Conservation (phyloP, 2,113 vertebrate species). For the Aspidoscelis tigris region DNA sequence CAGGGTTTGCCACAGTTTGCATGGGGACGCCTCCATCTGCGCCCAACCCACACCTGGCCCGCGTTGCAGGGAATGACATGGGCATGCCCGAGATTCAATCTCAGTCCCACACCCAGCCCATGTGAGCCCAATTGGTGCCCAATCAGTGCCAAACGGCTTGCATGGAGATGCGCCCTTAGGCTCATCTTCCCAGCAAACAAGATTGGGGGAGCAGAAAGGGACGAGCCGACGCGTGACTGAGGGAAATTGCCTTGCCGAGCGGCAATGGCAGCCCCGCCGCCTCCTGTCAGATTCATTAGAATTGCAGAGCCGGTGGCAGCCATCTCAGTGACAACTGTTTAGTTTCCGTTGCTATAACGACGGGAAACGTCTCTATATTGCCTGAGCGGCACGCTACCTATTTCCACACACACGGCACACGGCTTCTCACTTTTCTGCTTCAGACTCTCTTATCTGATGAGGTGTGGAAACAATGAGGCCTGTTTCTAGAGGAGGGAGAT, state of each 20-base stretch:
- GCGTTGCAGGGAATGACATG: too few relatives aligned
- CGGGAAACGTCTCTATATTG: not conserved
- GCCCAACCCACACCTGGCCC: too few relatives aligned
- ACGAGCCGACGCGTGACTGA: fast-evolving
- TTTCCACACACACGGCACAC: not conserved
- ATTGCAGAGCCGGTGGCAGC: not conserved
- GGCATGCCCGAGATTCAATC: too few relatives aligned
- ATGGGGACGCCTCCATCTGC: too few relatives aligned
- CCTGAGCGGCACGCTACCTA: not conserved
- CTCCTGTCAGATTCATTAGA: fast-evolving
- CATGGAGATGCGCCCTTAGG: too few relatives aligned
- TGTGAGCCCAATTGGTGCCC: too few relatives aligned
- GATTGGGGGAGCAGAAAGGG: not conserved
- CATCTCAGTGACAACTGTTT: not conserved
- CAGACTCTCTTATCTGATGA: not conserved
- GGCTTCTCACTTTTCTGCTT: not conserved
- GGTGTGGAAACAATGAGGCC: constrained; percentile 5
- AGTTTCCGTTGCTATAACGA: not conserved
- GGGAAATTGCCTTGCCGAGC: not conserved
- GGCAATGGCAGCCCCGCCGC: not conserved
- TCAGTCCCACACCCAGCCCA: too few relatives aligned
- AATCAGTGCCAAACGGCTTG: too few relatives aligned
- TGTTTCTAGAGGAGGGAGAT: not conserved
- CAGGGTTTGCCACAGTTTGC: too few relatives aligned
- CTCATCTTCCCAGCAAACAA: fast-evolving